Percentiles rank a stretch among this genome's conserved stretches.
phyloP scores from a whole-genome alignment of 2,113 vertebrate genomes.

The Austrofundulus limnaeus region DNA sequence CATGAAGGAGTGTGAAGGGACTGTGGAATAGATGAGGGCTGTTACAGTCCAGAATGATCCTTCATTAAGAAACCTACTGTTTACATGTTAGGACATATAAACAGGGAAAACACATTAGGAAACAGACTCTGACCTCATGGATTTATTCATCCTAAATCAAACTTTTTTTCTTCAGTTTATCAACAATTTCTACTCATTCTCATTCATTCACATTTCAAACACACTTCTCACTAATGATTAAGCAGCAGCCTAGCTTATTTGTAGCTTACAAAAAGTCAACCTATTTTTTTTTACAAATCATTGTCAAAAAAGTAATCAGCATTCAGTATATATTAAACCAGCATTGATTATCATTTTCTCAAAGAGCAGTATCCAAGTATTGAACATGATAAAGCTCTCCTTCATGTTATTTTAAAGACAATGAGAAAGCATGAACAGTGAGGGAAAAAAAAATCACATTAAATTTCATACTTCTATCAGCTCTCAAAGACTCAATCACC shows the following conservation, averaged over 20 bases:
- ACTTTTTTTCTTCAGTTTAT: slow-evolving; percentile 40
- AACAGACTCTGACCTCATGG: slow-evolving; percentile 60
- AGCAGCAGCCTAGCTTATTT: slow-evolving; percentile 78
- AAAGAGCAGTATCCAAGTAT: slow-evolving; percentile 48
- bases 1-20: slow-evolving; percentile 44
- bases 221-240: slow-evolving; percentile 60
- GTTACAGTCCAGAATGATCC: slow-evolving; percentile 59
- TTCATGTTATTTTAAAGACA: slow-evolving; percentile 63
- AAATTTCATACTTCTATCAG: slow-evolving; percentile 56
- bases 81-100: slow-evolving; percentile 45
- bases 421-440: slow-evolving; percentile 48
- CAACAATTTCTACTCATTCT: slow-evolving; percentile 50
- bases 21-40: slow-evolving; percentile 46
- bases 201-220: slow-evolving; percentile 59
- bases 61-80: slow-evolving; percentile 52
- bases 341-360: slow-evolving; percentile 61
- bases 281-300: slow-evolving; percentile 79
- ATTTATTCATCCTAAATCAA: slow-evolving; percentile 66
- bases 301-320: slow-evolving; percentile 68
- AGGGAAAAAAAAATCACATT: slow-evolving; percentile 42
- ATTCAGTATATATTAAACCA: slow-evolving; percentile 79
- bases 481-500: slow-evolving; percentile 50
- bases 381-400: slow-evolving; percentile 67
- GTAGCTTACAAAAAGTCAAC: slow-evolving; percentile 73
- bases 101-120: slow-evolving; percentile 54